A percentile compares a stretch with the other conserved stretches of the same genome.
Conservation (phyloP, 2,113 vertebrate genomes). For the Peromyscus maniculatus region DNA sequence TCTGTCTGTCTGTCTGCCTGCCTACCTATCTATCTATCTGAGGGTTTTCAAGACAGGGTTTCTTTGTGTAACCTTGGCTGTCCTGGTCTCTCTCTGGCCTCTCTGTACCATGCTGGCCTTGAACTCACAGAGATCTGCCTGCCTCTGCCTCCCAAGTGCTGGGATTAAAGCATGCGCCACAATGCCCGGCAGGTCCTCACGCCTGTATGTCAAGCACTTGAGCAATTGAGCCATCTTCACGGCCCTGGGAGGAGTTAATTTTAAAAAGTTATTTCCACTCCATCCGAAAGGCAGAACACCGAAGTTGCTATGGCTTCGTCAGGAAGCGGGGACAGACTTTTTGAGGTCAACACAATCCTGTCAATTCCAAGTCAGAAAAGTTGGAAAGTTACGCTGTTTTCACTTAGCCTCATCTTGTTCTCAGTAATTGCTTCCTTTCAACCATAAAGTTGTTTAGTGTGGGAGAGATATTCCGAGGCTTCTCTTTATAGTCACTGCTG, state of each 20-base stretch:
- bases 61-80: background rate
- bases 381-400: constrained; percentile 70
- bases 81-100: background rate
- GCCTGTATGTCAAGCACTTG: background rate
- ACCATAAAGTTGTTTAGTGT: constrained; percentile 79
- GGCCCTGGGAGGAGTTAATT: background rate
- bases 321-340: background rate
- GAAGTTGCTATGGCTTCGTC: constrained; percentile 13
- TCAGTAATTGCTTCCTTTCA: constrained; percentile 84
- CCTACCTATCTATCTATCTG: too few relatives aligned
- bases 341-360: constrained; percentile 68
- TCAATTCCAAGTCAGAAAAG: constrained; percentile 66
- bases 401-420: constrained; percentile 75
- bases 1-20: too few relatives aligned
- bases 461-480: constrained; percentile 77
- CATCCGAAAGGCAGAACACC: constrained; percentile 51
- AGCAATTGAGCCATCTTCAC: background rate
- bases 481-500: constrained; percentile 82
- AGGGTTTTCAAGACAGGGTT: background rate
- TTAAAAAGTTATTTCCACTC: background rate
- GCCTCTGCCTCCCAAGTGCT: background rate
- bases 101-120: too few relatives aligned
- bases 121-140: background rate
- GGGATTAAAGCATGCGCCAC: background rate
- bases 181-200: background rate